phyloP scores from a whole-genome alignment of 1,140 invertebrate genomes.

The Aethina tumida region DNA sequence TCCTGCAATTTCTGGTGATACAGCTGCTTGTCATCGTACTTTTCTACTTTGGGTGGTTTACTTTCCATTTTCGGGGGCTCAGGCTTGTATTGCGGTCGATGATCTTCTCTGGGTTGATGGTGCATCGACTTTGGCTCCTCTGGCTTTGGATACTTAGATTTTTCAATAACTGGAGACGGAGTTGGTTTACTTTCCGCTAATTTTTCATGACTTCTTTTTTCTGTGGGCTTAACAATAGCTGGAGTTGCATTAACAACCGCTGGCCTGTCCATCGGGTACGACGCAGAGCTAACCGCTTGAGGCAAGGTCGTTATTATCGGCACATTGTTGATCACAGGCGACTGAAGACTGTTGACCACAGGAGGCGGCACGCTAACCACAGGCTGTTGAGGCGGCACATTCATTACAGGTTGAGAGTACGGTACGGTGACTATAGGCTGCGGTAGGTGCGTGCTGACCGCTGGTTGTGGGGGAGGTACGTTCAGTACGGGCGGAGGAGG shows the following conservation, averaged over 20 bases:
- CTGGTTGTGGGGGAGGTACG: no score
- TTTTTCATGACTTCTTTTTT: background rate
- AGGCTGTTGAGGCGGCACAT: no score
- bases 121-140: background rate
- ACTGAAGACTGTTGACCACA: no score
- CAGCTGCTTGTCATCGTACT: conserved; percentile 25
- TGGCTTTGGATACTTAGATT: background rate
- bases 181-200: conserved; percentile 4
- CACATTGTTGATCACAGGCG: no score
- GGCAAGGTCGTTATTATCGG: background rate
- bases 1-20: conserved; percentile 24
- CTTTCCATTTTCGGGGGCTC: conserved; percentile 34
- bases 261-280: background rate
- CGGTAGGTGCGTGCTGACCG: no score
- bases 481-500: no score
- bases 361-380: no score
- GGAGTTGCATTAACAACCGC: background rate
- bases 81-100: conserved; percentile 21
- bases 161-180: background rate
- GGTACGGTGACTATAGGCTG: no score
- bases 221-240: background rate
- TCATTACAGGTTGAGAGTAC: no score
- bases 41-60: conserved; percentile 22
- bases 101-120: background rate
- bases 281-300: background rate